phyloP scores from a whole-genome alignment of 37 sponge, comb jelly and placozoan species.

The Cliona cf. orientalis region DNA sequence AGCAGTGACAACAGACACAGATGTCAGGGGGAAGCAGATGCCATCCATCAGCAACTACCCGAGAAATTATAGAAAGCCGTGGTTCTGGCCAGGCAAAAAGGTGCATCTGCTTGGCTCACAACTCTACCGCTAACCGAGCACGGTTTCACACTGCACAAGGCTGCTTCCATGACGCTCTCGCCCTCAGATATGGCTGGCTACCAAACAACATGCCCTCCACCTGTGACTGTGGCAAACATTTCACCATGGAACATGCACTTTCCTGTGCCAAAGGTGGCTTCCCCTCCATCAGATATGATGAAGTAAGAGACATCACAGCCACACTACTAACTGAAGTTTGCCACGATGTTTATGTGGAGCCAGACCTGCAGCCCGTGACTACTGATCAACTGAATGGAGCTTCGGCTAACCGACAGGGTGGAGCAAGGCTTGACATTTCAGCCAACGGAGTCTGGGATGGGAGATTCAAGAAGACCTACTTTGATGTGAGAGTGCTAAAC shows the following conservation, averaged over 20 bases:
- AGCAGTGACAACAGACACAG: constrained; percentile 1
- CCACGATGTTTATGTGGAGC: too few species aligned
- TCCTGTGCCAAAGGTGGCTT: constrained; percentile 9
- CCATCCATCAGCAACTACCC: constrained; percentile 1
- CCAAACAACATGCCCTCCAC: neutral
- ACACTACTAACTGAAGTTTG: too few species aligned
- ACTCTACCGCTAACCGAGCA: neutral
- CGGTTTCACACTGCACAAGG: neutral
- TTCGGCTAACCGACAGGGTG: constrained; percentile 15
- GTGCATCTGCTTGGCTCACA: neutral
- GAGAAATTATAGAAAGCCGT: neutral
- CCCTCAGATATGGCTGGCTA: constrained; percentile 4
- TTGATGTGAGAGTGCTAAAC: constrained; percentile 47
- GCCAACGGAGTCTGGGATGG: constrained; percentile 44
- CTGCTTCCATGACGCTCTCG: constrained; percentile 1
- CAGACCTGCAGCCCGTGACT: constrained; percentile 32
- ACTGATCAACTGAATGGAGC: constrained; percentile 13
- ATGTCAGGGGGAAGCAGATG: constrained; percentile 5
- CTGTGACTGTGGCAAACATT: neutral
- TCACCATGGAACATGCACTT: constrained; percentile 6
- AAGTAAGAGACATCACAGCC: too few species aligned
- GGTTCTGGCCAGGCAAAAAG: constrained; percentile 13
- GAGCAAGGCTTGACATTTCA: constrained; percentile 26
- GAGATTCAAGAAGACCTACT: constrained; percentile 34
- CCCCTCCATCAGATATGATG: constrained; percentile 10